Evolutionary conservation across 2,797 vertebrate genomes (phyloP).

Genomic region (Myiotriccus ornatus): DNA sequence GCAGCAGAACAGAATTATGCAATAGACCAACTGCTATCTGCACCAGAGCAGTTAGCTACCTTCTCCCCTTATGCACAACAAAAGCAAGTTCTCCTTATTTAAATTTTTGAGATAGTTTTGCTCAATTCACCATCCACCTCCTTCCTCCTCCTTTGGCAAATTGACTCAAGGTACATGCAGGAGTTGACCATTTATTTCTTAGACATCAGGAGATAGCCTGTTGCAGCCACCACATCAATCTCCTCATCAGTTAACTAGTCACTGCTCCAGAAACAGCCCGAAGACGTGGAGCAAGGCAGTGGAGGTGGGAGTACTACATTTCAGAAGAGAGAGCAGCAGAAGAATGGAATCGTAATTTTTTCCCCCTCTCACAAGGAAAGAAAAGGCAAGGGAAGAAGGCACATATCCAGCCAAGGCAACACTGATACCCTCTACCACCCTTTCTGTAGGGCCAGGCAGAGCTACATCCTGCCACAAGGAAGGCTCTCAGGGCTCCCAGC

Average conservation of each 20-base stretch:
- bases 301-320: not conserved
- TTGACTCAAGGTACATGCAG: not conserved
- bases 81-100: not conserved
- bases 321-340: not conserved
- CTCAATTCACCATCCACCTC: not conserved
- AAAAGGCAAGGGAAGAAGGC: not conserved
- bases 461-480: not conserved
- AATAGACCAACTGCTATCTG: not conserved
- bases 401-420: not conserved
- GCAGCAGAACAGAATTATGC: not conserved
- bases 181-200: not conserved
- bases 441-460: not conserved
- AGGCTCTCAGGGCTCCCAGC: not conserved
- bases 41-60: not conserved
- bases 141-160: not conserved
- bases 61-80: not conserved
- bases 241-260: not conserved
- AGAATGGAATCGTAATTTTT: not conserved
- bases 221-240: not conserved
- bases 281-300: not conserved
- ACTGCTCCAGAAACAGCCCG: not conserved
- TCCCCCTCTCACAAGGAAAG: not conserved
- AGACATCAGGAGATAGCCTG: not conserved
- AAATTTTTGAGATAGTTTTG: not conserved
- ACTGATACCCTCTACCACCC: not conserved